These are phyloP conservation scores for Hystrix brachyura DNA, from an alignment of 2,113 vertebrate genomes.

Conservation along the genomic window DNA sequence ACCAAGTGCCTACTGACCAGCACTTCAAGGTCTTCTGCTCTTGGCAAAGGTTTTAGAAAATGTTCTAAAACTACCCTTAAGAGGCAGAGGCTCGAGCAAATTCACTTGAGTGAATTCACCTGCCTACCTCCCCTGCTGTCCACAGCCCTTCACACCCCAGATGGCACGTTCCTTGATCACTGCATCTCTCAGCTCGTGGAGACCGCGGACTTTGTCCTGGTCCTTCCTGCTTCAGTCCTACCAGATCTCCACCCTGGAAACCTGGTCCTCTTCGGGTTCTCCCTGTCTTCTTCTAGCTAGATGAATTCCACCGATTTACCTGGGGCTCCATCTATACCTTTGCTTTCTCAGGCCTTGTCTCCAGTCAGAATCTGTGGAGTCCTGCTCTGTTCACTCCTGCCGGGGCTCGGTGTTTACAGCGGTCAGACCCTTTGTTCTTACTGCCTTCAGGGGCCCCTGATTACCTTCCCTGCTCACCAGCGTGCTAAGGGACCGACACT, in stretches of 20 bases:
- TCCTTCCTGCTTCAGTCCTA: not conserved
- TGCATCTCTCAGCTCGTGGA: not conserved
- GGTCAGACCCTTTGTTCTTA: not conserved
- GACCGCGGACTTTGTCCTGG: not conserved
- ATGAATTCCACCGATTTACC: not conserved
- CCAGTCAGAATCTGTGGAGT: too few species aligned
- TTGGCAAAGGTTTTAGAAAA: conserved; percentile 6
- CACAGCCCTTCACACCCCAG: too few species aligned
- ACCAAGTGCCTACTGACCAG: not conserved
- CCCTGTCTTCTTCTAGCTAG: not conserved
- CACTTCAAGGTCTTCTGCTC: not conserved
- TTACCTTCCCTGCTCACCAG: not conserved
- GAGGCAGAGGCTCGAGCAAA: not conserved
- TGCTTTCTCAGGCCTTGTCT: not conserved
- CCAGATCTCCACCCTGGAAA: not conserved
- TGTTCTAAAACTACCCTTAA: not conserved
- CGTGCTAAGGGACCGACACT: fast-evolving
- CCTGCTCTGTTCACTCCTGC: fast-evolving
- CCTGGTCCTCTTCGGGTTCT: not conserved
- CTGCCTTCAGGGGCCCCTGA: not conserved
- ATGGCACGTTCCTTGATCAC: not conserved
- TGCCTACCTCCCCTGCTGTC: too few species aligned
- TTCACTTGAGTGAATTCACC: not conserved
- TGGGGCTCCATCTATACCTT: not conserved
- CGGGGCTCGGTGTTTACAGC: not conserved